These are phyloP conservation scores for Rhorus exstirpatorius DNA, from an alignment of 2,888 invertebrate species.

Conservation along the genomic window DNA sequence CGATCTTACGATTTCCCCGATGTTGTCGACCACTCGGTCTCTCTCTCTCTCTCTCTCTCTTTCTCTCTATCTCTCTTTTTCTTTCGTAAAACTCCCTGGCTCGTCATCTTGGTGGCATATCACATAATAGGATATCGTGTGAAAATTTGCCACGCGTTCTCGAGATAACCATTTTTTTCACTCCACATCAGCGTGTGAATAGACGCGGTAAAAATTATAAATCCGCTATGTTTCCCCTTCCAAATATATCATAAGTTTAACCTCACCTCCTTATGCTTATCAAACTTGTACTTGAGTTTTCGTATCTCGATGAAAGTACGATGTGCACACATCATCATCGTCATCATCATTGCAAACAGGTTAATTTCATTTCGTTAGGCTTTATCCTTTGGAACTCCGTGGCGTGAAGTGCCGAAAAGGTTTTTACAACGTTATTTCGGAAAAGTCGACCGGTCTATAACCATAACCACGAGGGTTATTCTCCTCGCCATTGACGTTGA, in stretches of 20 bases:
- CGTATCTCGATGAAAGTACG: background rate
- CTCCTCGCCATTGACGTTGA: no score
- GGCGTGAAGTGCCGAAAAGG: background rate
- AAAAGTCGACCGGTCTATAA: no score
- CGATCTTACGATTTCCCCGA: constrained; percentile 9
- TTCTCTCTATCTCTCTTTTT: background rate
- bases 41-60: background rate
- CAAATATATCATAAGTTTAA: background rate
- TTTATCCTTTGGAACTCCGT: background rate
- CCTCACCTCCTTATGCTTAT: background rate
- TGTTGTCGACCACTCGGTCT: background rate
- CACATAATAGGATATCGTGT: constrained; percentile 34
- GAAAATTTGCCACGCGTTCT: constrained; percentile 46
- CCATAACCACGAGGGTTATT: no score
- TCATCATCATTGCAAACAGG: constrained; percentile 1
- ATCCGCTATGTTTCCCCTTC: background rate
- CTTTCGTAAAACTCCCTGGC: constrained; percentile 31
- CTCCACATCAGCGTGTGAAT: constrained; percentile 12
- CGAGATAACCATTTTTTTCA: constrained; percentile 17
- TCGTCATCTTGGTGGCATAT: constrained; percentile 8
- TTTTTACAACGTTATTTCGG: background rate
- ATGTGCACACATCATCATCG: no score
- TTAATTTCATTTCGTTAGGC: background rate
- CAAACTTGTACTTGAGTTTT: background rate
- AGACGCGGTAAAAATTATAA: constrained; percentile 4